These are phyloP conservation scores for Rhabditoides inermis DNA, from an alignment of 2,888 invertebrate species.

Conservation along the genomic window DNA sequence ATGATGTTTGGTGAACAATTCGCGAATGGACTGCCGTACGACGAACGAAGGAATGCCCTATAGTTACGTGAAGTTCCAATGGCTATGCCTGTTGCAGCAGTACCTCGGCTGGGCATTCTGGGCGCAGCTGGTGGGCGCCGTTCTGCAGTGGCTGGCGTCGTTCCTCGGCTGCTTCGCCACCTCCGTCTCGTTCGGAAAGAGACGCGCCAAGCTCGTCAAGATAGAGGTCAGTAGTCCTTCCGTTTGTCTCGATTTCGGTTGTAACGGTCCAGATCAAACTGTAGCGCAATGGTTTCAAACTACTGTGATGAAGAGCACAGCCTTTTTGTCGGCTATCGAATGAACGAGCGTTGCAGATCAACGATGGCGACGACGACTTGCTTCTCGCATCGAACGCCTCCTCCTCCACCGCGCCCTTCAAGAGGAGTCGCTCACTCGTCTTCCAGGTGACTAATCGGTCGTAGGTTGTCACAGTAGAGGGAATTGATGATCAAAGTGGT, in stretches of 20 bases:
- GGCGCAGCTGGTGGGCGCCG: constrained; percentile 33
- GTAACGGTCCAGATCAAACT: background rate
- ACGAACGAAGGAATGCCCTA: no score
- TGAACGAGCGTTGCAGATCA: no score
- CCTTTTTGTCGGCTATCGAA: no score
- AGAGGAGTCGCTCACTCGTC: no score
- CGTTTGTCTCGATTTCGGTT: background rate
- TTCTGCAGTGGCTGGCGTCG: constrained; percentile 37
- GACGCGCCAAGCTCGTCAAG: constrained; percentile 40
- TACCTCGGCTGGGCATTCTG: constrained; percentile 50
- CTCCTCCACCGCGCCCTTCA: constrained; percentile 21
- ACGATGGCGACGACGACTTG: constrained; percentile 27
- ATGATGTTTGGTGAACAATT: no score
- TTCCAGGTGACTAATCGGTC: constrained; percentile 23
- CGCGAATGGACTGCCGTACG: no score
- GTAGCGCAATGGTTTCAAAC: background rate
- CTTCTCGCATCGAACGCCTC: constrained; percentile 13
- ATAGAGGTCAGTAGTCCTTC: constrained; percentile 33
- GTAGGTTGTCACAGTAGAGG: no score
- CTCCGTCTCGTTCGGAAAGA: constrained; percentile 27
- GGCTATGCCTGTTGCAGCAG: constrained; percentile 28
- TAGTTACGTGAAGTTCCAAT: no score
- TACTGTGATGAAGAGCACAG: no score
- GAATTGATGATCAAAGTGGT: no score
- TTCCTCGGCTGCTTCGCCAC: constrained; percentile 44